Evolutionary conservation across 2,113 vertebrate species (phyloP), one percentile per base, ranked within the genome.

Genomic region (Pagrus major): DNA sequence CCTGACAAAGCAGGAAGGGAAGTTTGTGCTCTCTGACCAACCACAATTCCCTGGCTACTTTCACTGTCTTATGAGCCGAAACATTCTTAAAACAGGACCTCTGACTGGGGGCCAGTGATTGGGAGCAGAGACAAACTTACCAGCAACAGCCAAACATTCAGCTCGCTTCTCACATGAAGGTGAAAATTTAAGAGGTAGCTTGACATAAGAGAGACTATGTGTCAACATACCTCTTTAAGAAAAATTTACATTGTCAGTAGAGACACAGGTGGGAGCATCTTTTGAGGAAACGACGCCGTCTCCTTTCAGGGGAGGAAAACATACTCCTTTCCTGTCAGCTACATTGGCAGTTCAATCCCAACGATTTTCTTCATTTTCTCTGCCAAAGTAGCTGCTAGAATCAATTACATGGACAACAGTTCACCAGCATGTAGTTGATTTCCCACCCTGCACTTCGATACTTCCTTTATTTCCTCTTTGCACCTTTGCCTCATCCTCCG

Each of bases 221-320:
- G 54, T 68, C 33, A 71, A 67, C n/a, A 51, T 56, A 78, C 59
- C 64, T 67, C 71, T 61, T 71, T 46, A 15, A 61, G 47, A 84
- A 76, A n/a, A 23, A 21, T 1, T 1, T 14, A 25, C 35, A 51
- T 44, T 76, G 70, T 69, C n/a, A 56, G 71, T 46, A 10, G 3
- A 83, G 68, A 75, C 54, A 88, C 83, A 64, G 73, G 80, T 46
- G 81, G 88, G 85, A 88, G 60, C 71, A 65, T 77, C 84, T 83
- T 90, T 80, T 78, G 64, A 86, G 46, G 51, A 69, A 61, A 60
- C 76, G 29, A 37, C 0, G 1, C 16, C 6, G 18, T 29, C 66
- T 76, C 65, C 67, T 60, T 35, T 33, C 78, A 83, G 76, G 81
- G 80, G 84, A 88, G 83, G 83, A 83, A 89, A 88, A 71, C 83